Evolutionary conservation across 2,113 vertebrate genomes (phyloP).

Genomic region (Pterocles orientalis): DNA sequence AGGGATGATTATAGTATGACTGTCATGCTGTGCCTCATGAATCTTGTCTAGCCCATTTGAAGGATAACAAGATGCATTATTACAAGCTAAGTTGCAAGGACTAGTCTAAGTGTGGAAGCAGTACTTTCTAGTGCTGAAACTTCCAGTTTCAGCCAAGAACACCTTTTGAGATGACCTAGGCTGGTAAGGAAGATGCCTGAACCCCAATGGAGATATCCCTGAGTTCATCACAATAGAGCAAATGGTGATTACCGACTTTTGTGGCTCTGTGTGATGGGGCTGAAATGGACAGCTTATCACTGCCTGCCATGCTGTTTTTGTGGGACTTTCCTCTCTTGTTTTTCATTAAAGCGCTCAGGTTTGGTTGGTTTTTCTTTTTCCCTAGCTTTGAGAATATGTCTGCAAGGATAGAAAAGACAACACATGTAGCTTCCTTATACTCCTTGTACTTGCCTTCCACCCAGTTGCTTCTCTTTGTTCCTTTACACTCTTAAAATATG

Average conservation of each 20-base stretch:
- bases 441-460: background rate
- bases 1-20: background rate
- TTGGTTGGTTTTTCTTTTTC: background rate
- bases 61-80: background rate
- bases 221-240: background rate
- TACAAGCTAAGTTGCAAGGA: background rate
- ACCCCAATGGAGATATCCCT: background rate
- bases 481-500: background rate
- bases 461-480: background rate
- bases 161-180: background rate
- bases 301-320: background rate
- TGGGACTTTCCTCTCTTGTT: background rate
- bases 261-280: background rate
- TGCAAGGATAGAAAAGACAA: background rate
- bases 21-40: background rate
- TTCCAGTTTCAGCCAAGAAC: background rate
- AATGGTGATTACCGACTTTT: background rate
- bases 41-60: background rate
- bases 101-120: background rate
- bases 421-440: background rate
- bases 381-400: background rate
- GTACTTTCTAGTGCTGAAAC: background rate
- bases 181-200: background rate
- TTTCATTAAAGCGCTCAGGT: background rate
- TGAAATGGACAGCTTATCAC: background rate